Evolutionary conservation across 2,797 vertebrate species (phyloP).

Genomic region (Tadarida brasiliensis): DNA sequence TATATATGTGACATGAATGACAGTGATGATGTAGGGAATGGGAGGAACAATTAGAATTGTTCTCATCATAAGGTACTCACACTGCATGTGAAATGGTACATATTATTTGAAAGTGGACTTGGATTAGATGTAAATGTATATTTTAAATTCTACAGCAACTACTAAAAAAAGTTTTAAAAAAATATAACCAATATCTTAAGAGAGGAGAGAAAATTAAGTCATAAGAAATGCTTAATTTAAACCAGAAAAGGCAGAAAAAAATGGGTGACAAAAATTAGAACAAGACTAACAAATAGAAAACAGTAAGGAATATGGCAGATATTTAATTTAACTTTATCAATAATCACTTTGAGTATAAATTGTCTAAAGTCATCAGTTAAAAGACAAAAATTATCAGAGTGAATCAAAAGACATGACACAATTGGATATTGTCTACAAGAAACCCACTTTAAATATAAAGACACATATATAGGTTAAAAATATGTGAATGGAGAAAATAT

Average conservation of each 20-base stretch:
- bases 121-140: too few species aligned
- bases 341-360: background rate
- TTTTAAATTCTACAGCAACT: too few species aligned
- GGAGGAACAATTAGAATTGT: background rate
- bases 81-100: background rate
- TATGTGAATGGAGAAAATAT: too few species aligned
- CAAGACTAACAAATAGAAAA: background rate
- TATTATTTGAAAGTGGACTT: background rate
- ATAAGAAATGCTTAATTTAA: background rate
- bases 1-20: background rate
- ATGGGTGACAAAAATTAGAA: too few species aligned
- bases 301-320: background rate
- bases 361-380: background rate
- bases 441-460: too few species aligned
- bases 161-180: background rate
- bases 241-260: too few species aligned
- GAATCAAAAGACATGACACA: too few species aligned
- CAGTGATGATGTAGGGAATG: background rate
- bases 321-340: background rate
- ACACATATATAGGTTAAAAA: too few species aligned
- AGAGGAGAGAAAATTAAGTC: background rate
- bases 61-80: background rate
- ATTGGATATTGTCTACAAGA: too few species aligned
- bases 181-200: background rate
- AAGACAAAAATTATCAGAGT: too few species aligned